Percentiles rank a stretch among this genome's conserved stretches.
Evolutionary conservation across 1,140 invertebrate genomes (phyloP).

Genomic region (Lysiphlebus fabarum): DNA sequence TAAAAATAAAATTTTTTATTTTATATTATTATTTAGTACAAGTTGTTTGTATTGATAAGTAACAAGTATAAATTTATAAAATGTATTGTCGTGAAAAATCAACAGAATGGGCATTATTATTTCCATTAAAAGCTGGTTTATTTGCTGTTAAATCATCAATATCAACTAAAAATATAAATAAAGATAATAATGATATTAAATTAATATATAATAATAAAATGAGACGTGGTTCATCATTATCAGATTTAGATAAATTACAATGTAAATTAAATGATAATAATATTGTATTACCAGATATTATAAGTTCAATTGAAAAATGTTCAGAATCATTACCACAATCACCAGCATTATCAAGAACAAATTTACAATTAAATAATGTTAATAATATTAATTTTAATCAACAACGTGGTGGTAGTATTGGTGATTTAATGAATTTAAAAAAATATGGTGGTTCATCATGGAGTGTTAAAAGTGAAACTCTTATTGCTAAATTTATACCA

Average conservation of each 20-base stretch:
- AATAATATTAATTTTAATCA: slow-evolving; percentile 30
- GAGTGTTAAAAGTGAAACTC: slow-evolving; percentile 64
- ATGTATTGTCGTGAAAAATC: slow-evolving; percentile 48
- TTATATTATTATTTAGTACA: too few species aligned
- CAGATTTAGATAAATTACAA: slow-evolving; percentile 66
- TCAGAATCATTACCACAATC: slow-evolving; percentile 57
- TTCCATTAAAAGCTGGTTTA: slow-evolving; percentile 60
- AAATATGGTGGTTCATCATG: slow-evolving; percentile 68
- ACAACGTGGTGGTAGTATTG: slow-evolving; percentile 65
- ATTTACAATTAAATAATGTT: slow-evolving; percentile 47
- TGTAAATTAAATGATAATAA: slow-evolving; percentile 24
- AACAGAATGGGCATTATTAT: slow-evolving; percentile 61
- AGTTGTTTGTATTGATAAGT: too few species aligned
- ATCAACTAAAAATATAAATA: slow-evolving; percentile 43
- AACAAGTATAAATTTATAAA: slow-evolving; percentile 8
- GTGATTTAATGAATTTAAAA: slow-evolving; percentile 74
- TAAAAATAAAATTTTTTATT: too few species aligned
- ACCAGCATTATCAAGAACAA: slow-evolving; percentile 55
- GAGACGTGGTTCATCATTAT: slow-evolving; percentile 68
- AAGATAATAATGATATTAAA: slow-evolving; percentile 40
- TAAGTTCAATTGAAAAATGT: slow-evolving; percentile 55
- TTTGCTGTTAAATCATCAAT: slow-evolving; percentile 60
- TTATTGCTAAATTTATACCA: slow-evolving; percentile 68
- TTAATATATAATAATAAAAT: slow-evolving; percentile 49
- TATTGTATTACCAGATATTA: slow-evolving; percentile 46